Base-by-base conservation (phyloP, 2,113 vertebrate species). In the Aptenodytes forsteri region DNA sequence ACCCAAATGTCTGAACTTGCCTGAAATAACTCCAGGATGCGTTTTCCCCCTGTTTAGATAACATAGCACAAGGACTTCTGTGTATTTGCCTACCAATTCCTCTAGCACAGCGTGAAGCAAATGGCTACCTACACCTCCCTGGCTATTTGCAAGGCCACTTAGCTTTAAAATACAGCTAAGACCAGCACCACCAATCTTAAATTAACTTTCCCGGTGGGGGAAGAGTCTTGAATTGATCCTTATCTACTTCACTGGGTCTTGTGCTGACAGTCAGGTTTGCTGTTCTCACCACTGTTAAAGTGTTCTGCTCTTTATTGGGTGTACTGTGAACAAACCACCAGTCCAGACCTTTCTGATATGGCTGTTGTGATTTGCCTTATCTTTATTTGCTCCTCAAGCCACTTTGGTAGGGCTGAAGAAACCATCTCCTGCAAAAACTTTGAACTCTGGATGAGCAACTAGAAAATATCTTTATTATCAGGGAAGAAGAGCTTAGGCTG, bases 371-470 rank as follows among this genome's bases (percentile, higher is more conserved):
- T 93, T 93, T 61, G 52, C 49, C 96, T 98, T 97, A 96, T 98
- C 96, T 97, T 95, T 97, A 96, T 97, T 97, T 98, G 93, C 96
- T 91, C 75, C 94, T 83, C 88, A 70, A 93, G 94, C 83, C 93
- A 89, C 93, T 95, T 94, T 62, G 94, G 93, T 93, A 84, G 75
- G 72, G 83, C 75, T 97, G 91, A 96, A 96, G 93, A 96, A 95
- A 97, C 83, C 72, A 86, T 89, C 79, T 92, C 86, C 83, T 89
- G 81, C 49, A 93, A 96, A 98, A 97, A 97, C 96, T 96, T 93
- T 97, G 96, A 96, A 94, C 96, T 95, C 93, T 84, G 93, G 96
- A 95, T 93, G 96, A 94, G 56, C 91, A 93, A 90, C 86, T 49
- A 92, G 75, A 93, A 93, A 97, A 89, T 84, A 92, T 72, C 86